Percentiles rank a stretch among this genome's conserved stretches.
Evolutionary conservation across 2,113 vertebrate genomes (phyloP).

Genomic region (Zosterops borbonicus): DNA sequence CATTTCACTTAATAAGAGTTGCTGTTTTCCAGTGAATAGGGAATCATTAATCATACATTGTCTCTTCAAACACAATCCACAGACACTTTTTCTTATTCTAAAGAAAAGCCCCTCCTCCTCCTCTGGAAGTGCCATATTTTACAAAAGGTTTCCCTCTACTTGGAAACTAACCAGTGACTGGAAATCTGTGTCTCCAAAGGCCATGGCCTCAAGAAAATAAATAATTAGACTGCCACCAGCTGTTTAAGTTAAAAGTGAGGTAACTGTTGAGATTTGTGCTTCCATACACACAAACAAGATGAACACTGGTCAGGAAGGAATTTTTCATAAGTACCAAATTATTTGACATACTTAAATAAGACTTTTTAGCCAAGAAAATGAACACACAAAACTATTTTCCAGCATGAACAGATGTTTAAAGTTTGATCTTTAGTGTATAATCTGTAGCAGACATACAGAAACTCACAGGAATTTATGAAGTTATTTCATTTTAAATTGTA

Average conservation of each 20-base stretch:
- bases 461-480: neutral
- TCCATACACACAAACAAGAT: neutral
- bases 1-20: slow-evolving; percentile 5
- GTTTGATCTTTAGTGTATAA: neutral
- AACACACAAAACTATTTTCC: neutral
- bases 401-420: neutral
- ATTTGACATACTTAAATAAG: neutral
- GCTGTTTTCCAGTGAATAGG: slow-evolving; percentile 11
- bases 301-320: neutral
- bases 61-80: slow-evolving; percentile 29
- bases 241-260: slow-evolving; percentile 26
- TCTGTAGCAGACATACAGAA: neutral
- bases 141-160: slow-evolving; percentile 11
- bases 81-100: neutral
- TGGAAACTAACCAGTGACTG: neutral
- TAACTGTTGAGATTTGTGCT: neutral
- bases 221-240: neutral
- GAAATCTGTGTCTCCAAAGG: neutral
- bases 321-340: neutral
- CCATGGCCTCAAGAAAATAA: slow-evolving; percentile 4
- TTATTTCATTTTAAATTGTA: neutral
- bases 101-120: neutral
- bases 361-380: neutral
- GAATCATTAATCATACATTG: slow-evolving; percentile 47
- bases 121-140: neutral